Evolutionary conservation across 2,888 invertebrate species (phyloP), one percentile per base, ranked within the genome.

Genomic region (Phasia obesa): DNA sequence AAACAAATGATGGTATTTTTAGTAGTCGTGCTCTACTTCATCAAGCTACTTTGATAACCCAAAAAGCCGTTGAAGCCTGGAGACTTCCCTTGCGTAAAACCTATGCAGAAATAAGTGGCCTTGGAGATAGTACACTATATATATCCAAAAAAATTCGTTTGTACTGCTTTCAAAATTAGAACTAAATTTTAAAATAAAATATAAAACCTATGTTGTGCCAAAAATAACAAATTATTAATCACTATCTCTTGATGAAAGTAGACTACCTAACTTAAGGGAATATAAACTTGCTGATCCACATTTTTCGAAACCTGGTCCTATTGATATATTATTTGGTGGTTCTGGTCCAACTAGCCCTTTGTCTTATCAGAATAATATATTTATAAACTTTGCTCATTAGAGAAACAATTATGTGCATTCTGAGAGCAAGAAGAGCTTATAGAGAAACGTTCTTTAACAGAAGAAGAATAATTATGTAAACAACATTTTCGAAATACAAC

Each of bases 11-110:
- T n/a, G 59, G 42, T 25, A 35, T 3, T 53, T 64, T 51, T 62
- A 49, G 5, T 31, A n/a, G 76, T 17, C 69, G 74, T 27, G 59
- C 77, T 11, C 42, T 81, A 15, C 49, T 81, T 2, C 69, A 82
- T 23, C 81, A 77, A 60, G 77, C 82, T 4, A 57, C 81, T n/a
- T 4, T 81, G 19, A 81, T 65, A 13, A 53, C 71, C n/a, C 17
- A 62, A 31, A 55, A 73, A 27, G 69, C 69, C 2, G 73, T 59
- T 19, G 69, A 82, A 11, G 4, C 59, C 4, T 57, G 77, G n/a
- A 57, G 47, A 3, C 60, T 82, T n/a, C 21, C 42, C 5, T 62
- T 44, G 25, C 17, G 35, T 6, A 73, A 49, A 25, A 64, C 49
- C 0, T 70, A 44, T 57, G 73, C 51, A 4, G 38, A 57, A 62